These are phyloP conservation scores for Therioaphis trifolii DNA, from an alignment of 2,888 invertebrate species.

Conservation along the genomic window DNA sequence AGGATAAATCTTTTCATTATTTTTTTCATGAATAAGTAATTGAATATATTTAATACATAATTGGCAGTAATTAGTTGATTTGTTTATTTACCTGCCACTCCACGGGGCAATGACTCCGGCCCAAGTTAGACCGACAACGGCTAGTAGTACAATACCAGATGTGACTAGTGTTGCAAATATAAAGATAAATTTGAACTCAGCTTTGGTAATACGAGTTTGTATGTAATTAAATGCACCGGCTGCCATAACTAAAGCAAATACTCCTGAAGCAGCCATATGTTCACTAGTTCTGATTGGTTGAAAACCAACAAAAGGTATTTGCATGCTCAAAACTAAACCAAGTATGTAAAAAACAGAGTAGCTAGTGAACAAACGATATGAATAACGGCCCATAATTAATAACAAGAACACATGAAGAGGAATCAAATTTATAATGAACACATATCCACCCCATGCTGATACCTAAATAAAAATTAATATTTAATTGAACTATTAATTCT, in stretches of 20 bases:
- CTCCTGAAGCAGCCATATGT: constrained; percentile 99
- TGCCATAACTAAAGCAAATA: constrained; percentile 93
- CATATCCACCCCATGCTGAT: constrained; percentile 99
- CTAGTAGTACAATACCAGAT: constrained; percentile 83
- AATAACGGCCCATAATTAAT: constrained; percentile 94
- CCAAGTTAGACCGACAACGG: constrained; percentile 90
- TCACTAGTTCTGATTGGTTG: constrained; percentile 99
- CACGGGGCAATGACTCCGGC: constrained; percentile 95
- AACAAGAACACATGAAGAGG: constrained; percentile 96
- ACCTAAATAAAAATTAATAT: constrained; percentile 73
- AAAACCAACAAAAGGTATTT: constrained; percentile 95
- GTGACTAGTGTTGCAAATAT: constrained; percentile 81
- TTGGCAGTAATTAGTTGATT: no score
- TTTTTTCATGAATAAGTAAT: neutral
- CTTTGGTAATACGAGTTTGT: constrained; percentile 85
- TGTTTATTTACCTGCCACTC: constrained; percentile 77
- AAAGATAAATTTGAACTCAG: constrained; percentile 90
- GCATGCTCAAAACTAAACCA: constrained; percentile 96
- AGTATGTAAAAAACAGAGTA: constrained; percentile 97
- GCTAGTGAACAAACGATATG: constrained; percentile 90
- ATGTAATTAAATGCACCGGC: constrained; percentile 87
- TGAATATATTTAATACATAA: neutral
- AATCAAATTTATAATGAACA: constrained; percentile 98
- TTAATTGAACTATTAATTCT: neutral
- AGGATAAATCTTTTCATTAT: no score